Conservation (phyloP, 2,888 invertebrate genomes). For the Sarcophaga carnaria region DNA sequence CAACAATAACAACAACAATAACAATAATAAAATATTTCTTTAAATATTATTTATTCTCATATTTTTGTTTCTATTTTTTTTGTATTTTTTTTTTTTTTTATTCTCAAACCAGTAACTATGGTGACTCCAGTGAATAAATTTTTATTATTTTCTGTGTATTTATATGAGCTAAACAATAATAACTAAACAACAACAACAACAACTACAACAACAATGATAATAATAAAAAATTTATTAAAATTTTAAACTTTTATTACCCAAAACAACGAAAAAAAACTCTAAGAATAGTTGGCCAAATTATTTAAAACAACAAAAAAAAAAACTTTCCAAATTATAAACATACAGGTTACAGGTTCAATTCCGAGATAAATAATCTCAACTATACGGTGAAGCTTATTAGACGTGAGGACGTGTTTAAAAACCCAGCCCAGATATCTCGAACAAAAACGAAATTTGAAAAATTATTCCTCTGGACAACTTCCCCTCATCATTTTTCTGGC, state of each 20-base stretch:
- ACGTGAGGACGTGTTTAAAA: too few species aligned
- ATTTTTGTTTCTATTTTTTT: neutral
- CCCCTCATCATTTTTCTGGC: too few species aligned
- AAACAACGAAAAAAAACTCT: conserved; percentile 14
- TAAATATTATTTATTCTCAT: conserved; percentile 54
- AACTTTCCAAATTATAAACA: neutral
- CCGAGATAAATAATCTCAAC: too few species aligned
- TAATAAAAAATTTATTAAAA: neutral
- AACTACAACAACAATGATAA: neutral
- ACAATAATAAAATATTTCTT: neutral
- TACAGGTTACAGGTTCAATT: too few species aligned
- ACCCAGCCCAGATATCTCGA: too few species aligned
- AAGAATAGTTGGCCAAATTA: conserved; percentile 24
- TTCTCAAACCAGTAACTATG: conserved; percentile 50
- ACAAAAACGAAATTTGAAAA: too few species aligned
- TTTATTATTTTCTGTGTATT: conserved; percentile 65
- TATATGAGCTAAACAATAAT: conserved; percentile 66
- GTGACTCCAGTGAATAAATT: conserved; percentile 67
- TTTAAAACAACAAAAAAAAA: neutral
- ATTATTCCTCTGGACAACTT: too few species aligned
- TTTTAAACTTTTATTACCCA: neutral
- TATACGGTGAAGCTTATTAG: too few species aligned
- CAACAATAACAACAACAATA: conserved; percentile 25
- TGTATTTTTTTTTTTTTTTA: neutral
- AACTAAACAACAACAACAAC: conserved; percentile 30